phyloP scores from a whole-genome alignment of 1,140 invertebrate genomes.

The Apis mellifera region DNA sequence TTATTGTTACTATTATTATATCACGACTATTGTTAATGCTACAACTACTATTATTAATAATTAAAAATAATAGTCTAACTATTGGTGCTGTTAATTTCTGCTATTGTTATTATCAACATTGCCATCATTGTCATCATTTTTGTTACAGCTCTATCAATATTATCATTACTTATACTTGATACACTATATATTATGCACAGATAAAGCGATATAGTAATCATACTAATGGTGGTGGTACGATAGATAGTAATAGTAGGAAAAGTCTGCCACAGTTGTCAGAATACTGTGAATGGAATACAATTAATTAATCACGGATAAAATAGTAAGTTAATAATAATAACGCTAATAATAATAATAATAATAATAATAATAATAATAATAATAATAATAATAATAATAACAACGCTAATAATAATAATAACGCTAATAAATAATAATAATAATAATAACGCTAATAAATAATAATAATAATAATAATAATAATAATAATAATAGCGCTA shows the following conservation, averaged over 20 bases:
- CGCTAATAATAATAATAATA: no score
- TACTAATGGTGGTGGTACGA: slow-evolving; percentile 1
- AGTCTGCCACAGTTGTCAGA: slow-evolving; percentile 4
- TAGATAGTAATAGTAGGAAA: neutral
- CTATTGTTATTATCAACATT: slow-evolving; percentile 36
- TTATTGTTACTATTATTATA: slow-evolving; percentile 18
- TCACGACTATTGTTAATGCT: slow-evolving; percentile 29
- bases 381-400: no score
- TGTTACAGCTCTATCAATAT: slow-evolving; percentile 5
- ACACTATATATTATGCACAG: neutral
- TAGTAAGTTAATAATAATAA: slow-evolving; percentile 17
- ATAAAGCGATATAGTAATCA: slow-evolving; percentile 21
- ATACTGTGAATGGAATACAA: neutral
- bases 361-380: no score
- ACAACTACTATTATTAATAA: slow-evolving; percentile 14
- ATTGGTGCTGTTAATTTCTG: slow-evolving; percentile 40
- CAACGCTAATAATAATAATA: no score
- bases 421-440: no score
- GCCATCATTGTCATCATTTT: slow-evolving; percentile 14
- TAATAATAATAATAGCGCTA: no score
- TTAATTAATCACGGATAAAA: slow-evolving; percentile 22
- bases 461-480: no score
- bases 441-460: no score
- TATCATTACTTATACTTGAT: slow-evolving; percentile 27
- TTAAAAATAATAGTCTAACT: slow-evolving; percentile 16